These are phyloP conservation scores for Heliconius sara DNA, from an alignment of 2,888 invertebrate genomes.

Conservation along the genomic window DNA sequence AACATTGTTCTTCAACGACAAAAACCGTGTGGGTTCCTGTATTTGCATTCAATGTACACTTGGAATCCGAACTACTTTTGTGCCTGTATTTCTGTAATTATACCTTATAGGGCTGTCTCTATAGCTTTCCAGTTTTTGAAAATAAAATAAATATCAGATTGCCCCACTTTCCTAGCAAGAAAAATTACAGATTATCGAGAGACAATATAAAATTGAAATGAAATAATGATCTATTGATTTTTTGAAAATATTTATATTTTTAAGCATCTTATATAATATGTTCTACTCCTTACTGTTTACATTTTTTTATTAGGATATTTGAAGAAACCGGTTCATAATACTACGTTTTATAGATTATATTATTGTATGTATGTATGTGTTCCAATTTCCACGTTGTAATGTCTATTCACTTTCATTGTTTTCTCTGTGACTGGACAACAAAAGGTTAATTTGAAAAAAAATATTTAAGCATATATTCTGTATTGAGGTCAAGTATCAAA, in stretches of 20 bases:
- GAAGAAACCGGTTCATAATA: neutral
- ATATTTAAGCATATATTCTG: neutral
- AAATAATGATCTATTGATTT: no score
- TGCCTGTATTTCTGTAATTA: constrained; percentile 49
- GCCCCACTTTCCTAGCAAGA: neutral
- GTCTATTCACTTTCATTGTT: constrained; percentile 42
- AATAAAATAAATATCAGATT: neutral
- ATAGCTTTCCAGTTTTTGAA: constrained; percentile 6
- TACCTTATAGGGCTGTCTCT: constrained; percentile 44
- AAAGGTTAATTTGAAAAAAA: constrained; percentile 3
- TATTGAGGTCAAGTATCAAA: neutral
- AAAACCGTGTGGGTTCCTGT: constrained; percentile 48
- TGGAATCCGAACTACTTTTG: constrained; percentile 50
- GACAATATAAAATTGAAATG: neutral
- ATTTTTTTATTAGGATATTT: neutral
- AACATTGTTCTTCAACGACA: constrained; percentile 44
- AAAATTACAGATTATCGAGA: neutral
- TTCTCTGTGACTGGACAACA: constrained; percentile 13
- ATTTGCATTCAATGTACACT: constrained; percentile 53
- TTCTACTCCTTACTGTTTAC: neutral
- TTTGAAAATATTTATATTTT: no score
- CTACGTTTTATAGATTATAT: neutral
- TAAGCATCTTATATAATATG: neutral
- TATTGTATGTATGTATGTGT: constrained; percentile 40
- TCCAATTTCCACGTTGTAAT: constrained; percentile 65